Percentiles rank a stretch among this genome's conserved stretches.
phyloP scores from a whole-genome alignment of 2,888 invertebrate genomes.

The Drosophila prostipennis region DNA sequence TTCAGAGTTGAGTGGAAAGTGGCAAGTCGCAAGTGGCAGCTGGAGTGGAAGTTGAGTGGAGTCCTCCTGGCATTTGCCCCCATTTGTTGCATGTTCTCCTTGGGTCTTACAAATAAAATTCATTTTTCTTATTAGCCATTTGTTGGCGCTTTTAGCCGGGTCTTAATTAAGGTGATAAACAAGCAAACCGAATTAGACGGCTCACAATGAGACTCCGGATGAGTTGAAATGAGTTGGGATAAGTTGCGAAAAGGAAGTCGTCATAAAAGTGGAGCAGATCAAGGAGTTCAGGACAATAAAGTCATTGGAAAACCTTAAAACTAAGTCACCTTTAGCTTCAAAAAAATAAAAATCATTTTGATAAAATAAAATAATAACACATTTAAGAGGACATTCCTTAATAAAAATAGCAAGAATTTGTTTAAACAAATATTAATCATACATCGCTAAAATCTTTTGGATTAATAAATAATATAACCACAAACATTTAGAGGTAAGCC shows the following conservation, averaged over 20 bases:
- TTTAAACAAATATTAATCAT: too few relatives aligned
- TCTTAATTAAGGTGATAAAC: constrained; percentile 57
- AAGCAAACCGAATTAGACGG: constrained; percentile 34
- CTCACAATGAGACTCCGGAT: constrained; percentile 6
- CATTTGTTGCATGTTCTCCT: constrained; percentile 26
- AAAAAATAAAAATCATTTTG: too few relatives aligned
- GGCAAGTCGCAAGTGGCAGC: neutral
- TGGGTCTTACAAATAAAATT: constrained; percentile 26
- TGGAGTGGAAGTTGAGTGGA: constrained; percentile 21
- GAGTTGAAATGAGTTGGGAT: neutral
- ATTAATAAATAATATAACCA: too few relatives aligned
- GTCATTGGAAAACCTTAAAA: too few relatives aligned
- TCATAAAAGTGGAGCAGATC: constrained; percentile 19
- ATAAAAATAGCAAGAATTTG: too few relatives aligned
- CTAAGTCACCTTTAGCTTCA: too few relatives aligned
- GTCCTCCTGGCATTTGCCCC: constrained; percentile 2
- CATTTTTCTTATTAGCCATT: constrained; percentile 46
- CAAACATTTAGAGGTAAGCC: too few relatives aligned
- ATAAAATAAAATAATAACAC: too few relatives aligned
- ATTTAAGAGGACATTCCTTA: too few relatives aligned
- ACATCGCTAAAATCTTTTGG: too few relatives aligned
- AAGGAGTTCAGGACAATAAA: neutral
- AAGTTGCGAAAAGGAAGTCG: constrained; percentile 10
- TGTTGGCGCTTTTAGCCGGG: constrained; percentile 15
- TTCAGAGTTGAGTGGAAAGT: constrained; percentile 22